Evolutionary conservation across 1,140 invertebrate genomes (phyloP).

Genomic region (Rhagoletis zephyria): DNA sequence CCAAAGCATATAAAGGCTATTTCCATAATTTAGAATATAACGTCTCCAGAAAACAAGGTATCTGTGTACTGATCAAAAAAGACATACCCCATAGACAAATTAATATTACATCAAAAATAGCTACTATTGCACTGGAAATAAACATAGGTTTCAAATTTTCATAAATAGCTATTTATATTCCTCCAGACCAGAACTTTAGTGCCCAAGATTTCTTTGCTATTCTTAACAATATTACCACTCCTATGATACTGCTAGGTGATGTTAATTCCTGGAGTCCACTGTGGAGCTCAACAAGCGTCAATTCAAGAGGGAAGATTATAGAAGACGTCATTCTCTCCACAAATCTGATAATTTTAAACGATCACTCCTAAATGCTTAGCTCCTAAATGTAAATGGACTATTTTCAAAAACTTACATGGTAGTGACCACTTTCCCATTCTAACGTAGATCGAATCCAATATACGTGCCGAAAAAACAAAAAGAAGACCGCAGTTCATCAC

Average conservation of each 20-base stretch:
- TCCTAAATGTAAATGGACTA: background rate
- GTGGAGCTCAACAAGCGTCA: background rate
- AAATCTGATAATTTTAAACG: constrained; percentile 23
- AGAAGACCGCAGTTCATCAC: background rate
- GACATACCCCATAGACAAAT: background rate
- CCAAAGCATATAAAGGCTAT: background rate
- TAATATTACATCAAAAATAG: background rate
- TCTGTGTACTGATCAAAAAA: background rate
- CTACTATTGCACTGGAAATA: background rate
- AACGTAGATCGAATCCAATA: background rate
- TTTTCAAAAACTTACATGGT: constrained; percentile 20
- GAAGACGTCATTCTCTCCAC: background rate
- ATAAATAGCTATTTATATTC: constrained; percentile 10
- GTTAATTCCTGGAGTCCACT: constrained; percentile 28
- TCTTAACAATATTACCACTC: background rate
- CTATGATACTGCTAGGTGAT: constrained; percentile 7
- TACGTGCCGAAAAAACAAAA: background rate
- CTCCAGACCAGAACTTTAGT: background rate
- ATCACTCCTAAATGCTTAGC: background rate
- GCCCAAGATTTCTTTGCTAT: background rate
- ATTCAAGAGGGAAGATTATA: constrained; percentile 14
- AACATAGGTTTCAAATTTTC: constrained; percentile 18
- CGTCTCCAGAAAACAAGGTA: background rate
- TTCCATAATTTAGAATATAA: constrained; percentile 6
- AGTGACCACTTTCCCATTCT: constrained; percentile 9